phyloP scores from a whole-genome alignment of 2,797 vertebrate species.

The Falco rusticolus region DNA sequence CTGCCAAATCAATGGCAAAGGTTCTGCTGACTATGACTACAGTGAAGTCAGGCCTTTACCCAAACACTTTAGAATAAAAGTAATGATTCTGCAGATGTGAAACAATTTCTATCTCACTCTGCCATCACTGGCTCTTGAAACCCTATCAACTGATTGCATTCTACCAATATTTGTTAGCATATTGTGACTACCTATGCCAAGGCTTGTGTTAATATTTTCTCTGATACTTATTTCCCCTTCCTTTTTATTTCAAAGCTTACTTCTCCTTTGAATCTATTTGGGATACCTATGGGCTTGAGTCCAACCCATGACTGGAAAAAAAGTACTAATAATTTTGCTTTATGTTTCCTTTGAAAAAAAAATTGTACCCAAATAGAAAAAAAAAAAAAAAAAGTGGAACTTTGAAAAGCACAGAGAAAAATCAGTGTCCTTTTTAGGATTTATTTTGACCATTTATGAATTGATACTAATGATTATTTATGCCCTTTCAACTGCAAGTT shows the following conservation, averaged over 20 bases:
- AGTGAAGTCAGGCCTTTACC: background rate
- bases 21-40: background rate
- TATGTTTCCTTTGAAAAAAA: background rate
- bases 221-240: background rate
- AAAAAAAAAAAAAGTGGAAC: background rate
- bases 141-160: background rate
- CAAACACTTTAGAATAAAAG: background rate
- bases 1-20: background rate
- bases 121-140: background rate
- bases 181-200: background rate
- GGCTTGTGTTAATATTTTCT: background rate
- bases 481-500: constrained; percentile 32
- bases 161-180: background rate
- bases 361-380: background rate
- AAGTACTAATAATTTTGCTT: background rate
- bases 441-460: background rate
- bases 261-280: background rate
- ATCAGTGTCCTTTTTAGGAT: background rate
- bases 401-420: background rate
- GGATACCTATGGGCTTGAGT: background rate
- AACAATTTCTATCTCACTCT: background rate
- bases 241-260: background rate
- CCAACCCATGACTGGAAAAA: background rate
- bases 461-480: constrained; percentile 20
- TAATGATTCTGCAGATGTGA: background rate